Base-by-base conservation (phyloP, 92 coral and sea anemone species). In the Parazoanthus swiftii region DNA sequence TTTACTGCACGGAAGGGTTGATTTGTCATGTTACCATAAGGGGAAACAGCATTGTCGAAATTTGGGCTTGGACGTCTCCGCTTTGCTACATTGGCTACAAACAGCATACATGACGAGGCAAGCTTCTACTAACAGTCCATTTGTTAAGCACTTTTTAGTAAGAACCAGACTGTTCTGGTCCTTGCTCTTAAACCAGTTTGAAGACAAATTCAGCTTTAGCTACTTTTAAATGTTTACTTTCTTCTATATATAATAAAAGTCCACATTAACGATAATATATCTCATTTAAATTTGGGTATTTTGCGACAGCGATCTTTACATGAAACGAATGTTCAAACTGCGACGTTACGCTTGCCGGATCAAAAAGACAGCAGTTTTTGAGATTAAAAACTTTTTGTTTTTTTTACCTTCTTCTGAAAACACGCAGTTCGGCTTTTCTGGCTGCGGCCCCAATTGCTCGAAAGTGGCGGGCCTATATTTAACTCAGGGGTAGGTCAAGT, bases 81-180 rank as follows among this genome's bases (percentile, higher is more conserved):
- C 74, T 23, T 68, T 68, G n/a, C 74, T 23, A 68, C n/a, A 23
- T 68, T 68, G 74, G 74, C 74, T 68, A 10, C n/a, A 68, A 68
- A 68, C 74, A 68, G 74, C 36, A n/a, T 68, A 68, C 74, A 68
- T 23, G 18, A 68, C 1, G 72, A 66, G 14, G 13, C 13, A 66
- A 25, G 72, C 72, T 66, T 66, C 72, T 39, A 39, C 42, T 39
- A 25, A 68, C 74, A 68, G 74, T n/a, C 74, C n/a, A 1, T 68
- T 15, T 68, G 74, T n/a, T 68, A 23, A 8, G 35, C 74, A 68
- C 72, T 68, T 68, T 68, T 23, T n/a, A 1, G 51, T 3, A 68
- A 68, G 74, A 68, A 68, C 74, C 74, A 67, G 74, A 67, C 9
- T 21, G 29, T 21, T 67, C 74, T 67, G 15, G 74, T 5, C 18